A percentile compares a stretch with the other conserved stretches of the same genome.
phyloP scores from a whole-genome alignment of 92 coral and sea anemone genomes.

The Chrysogorgia sp. region DNA sequence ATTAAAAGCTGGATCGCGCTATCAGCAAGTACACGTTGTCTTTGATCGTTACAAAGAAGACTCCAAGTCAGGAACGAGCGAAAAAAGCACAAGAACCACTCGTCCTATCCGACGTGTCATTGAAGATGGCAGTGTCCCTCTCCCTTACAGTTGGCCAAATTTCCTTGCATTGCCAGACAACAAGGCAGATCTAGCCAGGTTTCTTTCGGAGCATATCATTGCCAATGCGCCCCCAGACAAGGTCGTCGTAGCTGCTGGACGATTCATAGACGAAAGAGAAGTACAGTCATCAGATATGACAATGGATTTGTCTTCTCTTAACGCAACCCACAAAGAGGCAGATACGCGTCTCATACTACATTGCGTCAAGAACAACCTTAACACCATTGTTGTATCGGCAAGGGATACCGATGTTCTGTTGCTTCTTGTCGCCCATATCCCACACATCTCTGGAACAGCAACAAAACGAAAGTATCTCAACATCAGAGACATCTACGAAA shows the following conservation, averaged over 20 bases:
- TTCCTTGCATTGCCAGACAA: constrained; percentile 67
- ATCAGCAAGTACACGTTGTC: constrained; percentile 59
- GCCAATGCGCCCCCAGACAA: constrained; percentile 46
- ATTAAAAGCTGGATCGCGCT: constrained; percentile 56
- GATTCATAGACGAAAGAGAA: constrained; percentile 54
- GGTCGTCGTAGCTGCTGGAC: constrained; percentile 56
- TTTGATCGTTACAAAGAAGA: constrained; percentile 51
- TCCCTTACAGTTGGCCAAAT: constrained; percentile 64
- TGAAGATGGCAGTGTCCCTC: constrained; percentile 41
- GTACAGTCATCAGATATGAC: constrained; percentile 41
- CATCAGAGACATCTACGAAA: constrained; percentile 44
- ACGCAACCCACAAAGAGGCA: constrained; percentile 58
- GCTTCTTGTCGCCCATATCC: constrained; percentile 60
- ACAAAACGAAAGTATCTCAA: constrained; percentile 54
- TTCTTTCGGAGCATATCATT: constrained; percentile 54
- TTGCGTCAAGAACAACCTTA: constrained; percentile 29
- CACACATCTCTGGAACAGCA: constrained; percentile 66
- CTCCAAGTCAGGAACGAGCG: constrained; percentile 42
- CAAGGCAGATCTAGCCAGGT: constrained; percentile 72
- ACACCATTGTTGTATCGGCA: constrained; percentile 51
- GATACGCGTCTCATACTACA: constrained; percentile 53
- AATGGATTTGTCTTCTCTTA: constrained; percentile 43
- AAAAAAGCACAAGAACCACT: neutral
- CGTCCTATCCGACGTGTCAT: constrained; percentile 28
- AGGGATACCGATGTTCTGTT: constrained; percentile 63